These are phyloP conservation scores for Diceros bicornis DNA, from an alignment of 2,797 vertebrate genomes.

Conservation along the genomic window DNA sequence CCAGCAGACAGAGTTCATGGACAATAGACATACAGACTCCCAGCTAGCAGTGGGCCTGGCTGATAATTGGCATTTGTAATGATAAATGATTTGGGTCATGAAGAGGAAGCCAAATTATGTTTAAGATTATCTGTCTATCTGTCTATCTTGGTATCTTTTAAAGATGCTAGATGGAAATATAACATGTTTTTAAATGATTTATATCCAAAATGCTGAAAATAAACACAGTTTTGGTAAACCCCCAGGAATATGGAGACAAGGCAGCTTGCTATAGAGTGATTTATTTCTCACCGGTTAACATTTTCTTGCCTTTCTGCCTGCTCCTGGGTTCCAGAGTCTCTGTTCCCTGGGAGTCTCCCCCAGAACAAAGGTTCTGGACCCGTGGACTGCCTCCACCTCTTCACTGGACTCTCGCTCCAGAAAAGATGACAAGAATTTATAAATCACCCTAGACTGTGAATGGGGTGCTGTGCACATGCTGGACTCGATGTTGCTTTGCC, in stretches of 20 bases:
- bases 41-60: not conserved
- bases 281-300: not conserved
- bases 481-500: not conserved
- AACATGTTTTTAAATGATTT: not conserved
- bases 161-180: not conserved
- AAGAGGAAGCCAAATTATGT: not conserved
- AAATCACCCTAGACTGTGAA: not conserved
- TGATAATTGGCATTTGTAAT: not conserved
- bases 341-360: not conserved
- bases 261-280: not conserved
- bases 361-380: constrained; percentile 5
- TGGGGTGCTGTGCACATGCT: fast-evolving
- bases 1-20: not conserved
- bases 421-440: not conserved
- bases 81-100: not conserved
- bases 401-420: not conserved
- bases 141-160: not conserved
- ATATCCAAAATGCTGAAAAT: not conserved
- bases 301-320: not conserved
- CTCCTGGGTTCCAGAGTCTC: not conserved
- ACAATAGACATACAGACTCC: fast-evolving
- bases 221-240: not conserved
- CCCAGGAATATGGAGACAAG: not conserved
- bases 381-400: not conserved
- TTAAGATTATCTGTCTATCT: not conserved